Conservation (phyloP, 2,797 vertebrate genomes). For the Lepidocolaptes lacrymiger region DNA sequence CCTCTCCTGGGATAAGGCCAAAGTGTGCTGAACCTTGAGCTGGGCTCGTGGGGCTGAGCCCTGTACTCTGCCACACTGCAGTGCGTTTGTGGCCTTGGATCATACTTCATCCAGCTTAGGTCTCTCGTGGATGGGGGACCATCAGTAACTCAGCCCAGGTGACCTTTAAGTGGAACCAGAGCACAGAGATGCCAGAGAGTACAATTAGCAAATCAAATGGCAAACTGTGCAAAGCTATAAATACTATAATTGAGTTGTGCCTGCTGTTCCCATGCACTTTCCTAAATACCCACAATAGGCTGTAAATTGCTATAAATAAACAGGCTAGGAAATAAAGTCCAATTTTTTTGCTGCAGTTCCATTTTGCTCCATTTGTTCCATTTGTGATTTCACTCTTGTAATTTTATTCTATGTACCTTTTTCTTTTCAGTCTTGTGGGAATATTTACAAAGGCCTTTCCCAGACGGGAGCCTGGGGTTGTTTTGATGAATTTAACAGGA, state of each 20-base stretch:
- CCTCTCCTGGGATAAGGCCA: not conserved
- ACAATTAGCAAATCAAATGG: conserved; percentile 56
- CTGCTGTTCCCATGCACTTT: conserved; percentile 10
- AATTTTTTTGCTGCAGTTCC: not conserved
- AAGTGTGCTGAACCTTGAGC: not conserved
- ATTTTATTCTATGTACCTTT: not conserved
- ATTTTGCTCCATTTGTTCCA: not conserved
- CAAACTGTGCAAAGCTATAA: conserved; percentile 19
- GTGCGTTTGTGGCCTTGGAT: not conserved
- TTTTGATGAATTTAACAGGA: conserved; percentile 97
- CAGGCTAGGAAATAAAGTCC: conserved; percentile 5
- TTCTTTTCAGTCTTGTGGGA: conserved; percentile 90
- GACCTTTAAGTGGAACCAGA: conserved; percentile 52
- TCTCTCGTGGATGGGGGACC: not conserved
- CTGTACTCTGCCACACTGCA: not conserved
- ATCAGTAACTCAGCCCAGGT: not conserved
- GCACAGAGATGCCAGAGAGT: conserved; percentile 1
- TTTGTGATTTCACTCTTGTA: conserved; percentile 40
- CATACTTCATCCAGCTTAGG: conserved; percentile 54
- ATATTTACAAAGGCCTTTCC: conserved; percentile 97
- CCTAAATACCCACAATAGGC: conserved; percentile 23
- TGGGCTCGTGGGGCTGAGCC: not conserved
- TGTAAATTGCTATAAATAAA: conserved; percentile 40
- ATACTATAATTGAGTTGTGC: conserved; percentile 33
- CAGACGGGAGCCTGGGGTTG: conserved; percentile 98